A percentile compares a stretch with the other conserved stretches of the same genome.
phyloP scores from a whole-genome alignment of 2,888 invertebrate genomes.

The Thera britannica region DNA sequence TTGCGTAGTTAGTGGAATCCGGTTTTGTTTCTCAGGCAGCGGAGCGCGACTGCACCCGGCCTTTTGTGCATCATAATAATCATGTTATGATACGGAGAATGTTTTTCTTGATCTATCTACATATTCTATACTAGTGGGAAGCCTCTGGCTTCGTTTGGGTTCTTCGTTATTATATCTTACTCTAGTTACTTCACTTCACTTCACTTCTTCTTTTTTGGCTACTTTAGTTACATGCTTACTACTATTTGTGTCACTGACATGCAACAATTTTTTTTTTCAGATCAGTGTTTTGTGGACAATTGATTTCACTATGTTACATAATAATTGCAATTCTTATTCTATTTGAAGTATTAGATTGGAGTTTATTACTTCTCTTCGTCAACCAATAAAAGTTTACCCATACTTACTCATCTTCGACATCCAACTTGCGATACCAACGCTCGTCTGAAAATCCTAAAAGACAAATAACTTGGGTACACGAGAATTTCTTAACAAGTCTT shows the following conservation, averaged over 20 bases:
- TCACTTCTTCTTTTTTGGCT: too few species aligned
- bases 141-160: neutral
- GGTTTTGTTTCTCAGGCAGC: conserved; percentile 65
- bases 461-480: conserved; percentile 16
- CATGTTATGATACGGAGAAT: conserved; percentile 10
- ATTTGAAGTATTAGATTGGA: neutral
- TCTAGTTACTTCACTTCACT: too few species aligned
- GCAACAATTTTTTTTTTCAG: too few species aligned
- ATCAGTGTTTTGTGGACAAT: too few species aligned
- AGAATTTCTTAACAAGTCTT: conserved; percentile 26
- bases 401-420: conserved; percentile 4
- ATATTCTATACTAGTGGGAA: neutral
- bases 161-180: neutral
- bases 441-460: conserved; percentile 10
- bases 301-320: too few species aligned
- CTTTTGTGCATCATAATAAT: conserved; percentile 29
- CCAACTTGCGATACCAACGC: conserved; percentile 8
- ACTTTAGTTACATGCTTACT: too few species aligned
- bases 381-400: conserved; percentile 1
- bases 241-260: too few species aligned
- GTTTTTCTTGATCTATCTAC: neutral
- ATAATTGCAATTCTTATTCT: too few species aligned
- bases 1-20: conserved; percentile 53
- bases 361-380: neutral
- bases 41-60: conserved; percentile 58